Base-by-base conservation (phyloP, 2,888 invertebrate genomes). In the Brenthis hecate region DNA sequence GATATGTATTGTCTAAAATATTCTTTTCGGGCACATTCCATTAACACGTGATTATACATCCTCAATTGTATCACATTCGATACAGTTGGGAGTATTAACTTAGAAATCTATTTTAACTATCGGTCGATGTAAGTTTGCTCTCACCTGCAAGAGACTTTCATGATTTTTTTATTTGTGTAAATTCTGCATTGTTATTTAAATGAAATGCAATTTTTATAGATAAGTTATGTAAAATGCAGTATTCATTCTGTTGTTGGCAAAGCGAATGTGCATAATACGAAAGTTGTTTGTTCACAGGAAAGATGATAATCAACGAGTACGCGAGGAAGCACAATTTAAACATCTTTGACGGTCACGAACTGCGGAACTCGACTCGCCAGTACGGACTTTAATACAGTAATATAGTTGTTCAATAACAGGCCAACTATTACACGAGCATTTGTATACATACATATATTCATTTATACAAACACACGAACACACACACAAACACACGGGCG, bases 351-450 rank as follows among this genome's bases (percentile, higher is more conserved):
- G 96, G 96, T 73, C 94, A 94, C 83, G 95, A 96, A 89, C 94
- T 96, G 73, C 93, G 96, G 88, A 95, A 95, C 91, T 95, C 95
- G 83, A 95, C 95, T 86, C 95, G 96, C 93, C 96, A 96, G 94
- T 96, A 96, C 94, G 96, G 96, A 95, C 95, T 95, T 95, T 95
- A 95, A 95, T 93, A 89, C 81, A 81, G 92, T 92, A 92, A 91
- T 91, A 88, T 84, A 90, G 88, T 88, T 88, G 86, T 89, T 89
- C 83, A 79, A 84, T 69, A 74, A 77, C 73, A 65, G 61, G 43
- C 55, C 57, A 55, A 56, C 32, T n/a, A 56, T 51, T 16, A 61
- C 66, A 66, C 56, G 54, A 28, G 23, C 32, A 61, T 16, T 53
- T n/a, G 50, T 19, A 56, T n/a, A 53, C 14, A 64, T n/a, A n/a